These are phyloP conservation scores for Dendronephthya gigantea DNA, from an alignment of 64 coral and sea anemone species.

Conservation along the genomic window DNA sequence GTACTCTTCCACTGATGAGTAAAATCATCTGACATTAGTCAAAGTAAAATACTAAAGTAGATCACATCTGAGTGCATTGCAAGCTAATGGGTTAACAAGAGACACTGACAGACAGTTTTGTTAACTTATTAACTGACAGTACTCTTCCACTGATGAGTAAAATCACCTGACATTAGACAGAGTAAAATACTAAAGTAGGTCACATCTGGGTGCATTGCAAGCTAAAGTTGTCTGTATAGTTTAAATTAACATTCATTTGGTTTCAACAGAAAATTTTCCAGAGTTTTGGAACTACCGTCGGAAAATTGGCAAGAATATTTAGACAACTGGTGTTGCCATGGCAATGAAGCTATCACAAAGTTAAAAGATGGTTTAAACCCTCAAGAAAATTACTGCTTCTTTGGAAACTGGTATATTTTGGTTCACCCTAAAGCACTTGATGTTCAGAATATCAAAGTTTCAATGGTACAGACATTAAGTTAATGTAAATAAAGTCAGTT, in stretches of 20 bases:
- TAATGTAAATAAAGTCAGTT: background rate
- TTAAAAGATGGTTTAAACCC: slow-evolving; percentile 8
- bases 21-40: too few relatives aligned
- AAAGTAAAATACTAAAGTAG: too few relatives aligned
- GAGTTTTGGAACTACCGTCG: background rate
- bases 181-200: too few relatives aligned
- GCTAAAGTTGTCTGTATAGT: too few relatives aligned
- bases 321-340: slow-evolving; percentile 10
- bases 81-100: too few relatives aligned
- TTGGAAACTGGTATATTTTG: slow-evolving; percentile 3
- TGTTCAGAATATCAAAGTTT: background rate
- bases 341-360: slow-evolving; percentile 6
- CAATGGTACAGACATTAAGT: background rate
- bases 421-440: background rate
- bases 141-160: background rate
- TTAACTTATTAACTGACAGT: background rate
- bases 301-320: slow-evolving; percentile 18
- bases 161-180: too few relatives aligned
- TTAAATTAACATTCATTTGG: background rate
- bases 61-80: too few relatives aligned
- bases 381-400: background rate
- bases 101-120: background rate
- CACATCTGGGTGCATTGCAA: too few relatives aligned
- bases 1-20: too few relatives aligned
- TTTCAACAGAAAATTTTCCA: background rate